Base-by-base conservation (phyloP, 2,797 vertebrate species). In the Taenioides sp. region DNA sequence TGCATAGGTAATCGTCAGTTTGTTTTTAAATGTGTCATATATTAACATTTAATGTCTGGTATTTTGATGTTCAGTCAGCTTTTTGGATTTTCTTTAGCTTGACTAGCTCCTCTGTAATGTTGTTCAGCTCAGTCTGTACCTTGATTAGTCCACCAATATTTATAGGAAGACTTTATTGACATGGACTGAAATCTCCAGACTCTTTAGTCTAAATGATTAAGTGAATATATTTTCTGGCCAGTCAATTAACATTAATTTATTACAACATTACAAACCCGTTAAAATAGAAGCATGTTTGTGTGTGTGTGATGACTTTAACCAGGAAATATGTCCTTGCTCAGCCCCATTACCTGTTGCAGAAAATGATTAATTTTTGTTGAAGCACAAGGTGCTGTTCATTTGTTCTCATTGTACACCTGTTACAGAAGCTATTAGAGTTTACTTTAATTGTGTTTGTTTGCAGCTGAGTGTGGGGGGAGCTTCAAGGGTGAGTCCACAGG, bases 391-490 rank as follows among this genome's bases (percentile, higher is more conserved):
- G 57, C 66, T 76, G 67, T 22, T 75, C 66, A 75, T 81, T 78
- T 73, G 58, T 77, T 52, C 47, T 75, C 28, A 55, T 66, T 75
- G 69, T 61, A 52, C 52, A 65, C n/a, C 58, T 17, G 50, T 65
- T 68, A 69, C 22, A 47, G 12, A 4, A 47, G 5, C 2, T 34
- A 22, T 63, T 71, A 1, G 27, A 62, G 52, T 55, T 59, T 79
- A 73, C 72, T 64, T 16, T 62, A 16, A 68, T 60, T 5, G 9
- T 83, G 68, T 78, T 63, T 74, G 62, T 68, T 40, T 75, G 73
- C 85, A 99, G 97, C 98, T 77, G 98, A 98, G 91, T 99, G 98
- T 86, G 98, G 98, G 80, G 97, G 98, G 28, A 95, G 94, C 77
- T 98, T 99, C 88, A 96, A 95, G 90, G 96, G 95, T 66, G 95